Conservation (phyloP, 2,888 invertebrate genomes). For the Microplitis deprimator region DNA sequence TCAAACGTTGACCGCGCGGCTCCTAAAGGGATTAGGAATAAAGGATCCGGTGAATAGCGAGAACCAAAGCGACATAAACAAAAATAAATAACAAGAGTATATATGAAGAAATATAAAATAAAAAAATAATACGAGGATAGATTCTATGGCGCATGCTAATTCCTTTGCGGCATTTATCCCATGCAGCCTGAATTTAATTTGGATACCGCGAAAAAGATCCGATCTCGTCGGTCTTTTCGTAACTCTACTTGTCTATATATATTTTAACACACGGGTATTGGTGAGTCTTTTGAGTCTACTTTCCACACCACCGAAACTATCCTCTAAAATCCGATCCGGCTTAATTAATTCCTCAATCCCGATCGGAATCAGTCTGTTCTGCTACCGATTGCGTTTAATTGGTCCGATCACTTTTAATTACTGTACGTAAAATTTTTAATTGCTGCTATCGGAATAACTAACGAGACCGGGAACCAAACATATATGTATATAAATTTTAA, state of each 20-base stretch:
- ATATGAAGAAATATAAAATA: conserved; percentile 5
- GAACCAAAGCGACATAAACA: conserved; percentile 24
- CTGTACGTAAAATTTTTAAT: no score
- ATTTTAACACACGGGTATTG: not conserved
- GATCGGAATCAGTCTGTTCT: no score
- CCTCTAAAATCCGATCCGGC: no score
- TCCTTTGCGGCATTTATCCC: conserved; percentile 35
- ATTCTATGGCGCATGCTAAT: conserved; percentile 41
- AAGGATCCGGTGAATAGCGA: conserved; percentile 51
- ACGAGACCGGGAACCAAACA: no score
- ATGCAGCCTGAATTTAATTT: conserved; percentile 40
- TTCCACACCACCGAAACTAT: no score
- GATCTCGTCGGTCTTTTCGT: conserved; percentile 19
- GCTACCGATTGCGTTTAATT: no score
- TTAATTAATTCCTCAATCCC: no score
- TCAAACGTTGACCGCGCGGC: conserved; percentile 60
- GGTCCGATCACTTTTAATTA: no score
- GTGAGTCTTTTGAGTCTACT: no score
- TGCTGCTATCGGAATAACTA: no score
- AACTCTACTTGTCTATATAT: not conserved
- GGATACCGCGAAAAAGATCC: conserved; percentile 41
- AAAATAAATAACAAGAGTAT: conserved; percentile 33
- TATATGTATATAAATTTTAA: no score
- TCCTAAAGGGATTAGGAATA: conserved; percentile 62
- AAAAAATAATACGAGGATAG: conserved; percentile 35